Evolutionary conservation across 2,888 invertebrate genomes (phyloP).

Genomic region (Sphaerophoria taeniata): DNA sequence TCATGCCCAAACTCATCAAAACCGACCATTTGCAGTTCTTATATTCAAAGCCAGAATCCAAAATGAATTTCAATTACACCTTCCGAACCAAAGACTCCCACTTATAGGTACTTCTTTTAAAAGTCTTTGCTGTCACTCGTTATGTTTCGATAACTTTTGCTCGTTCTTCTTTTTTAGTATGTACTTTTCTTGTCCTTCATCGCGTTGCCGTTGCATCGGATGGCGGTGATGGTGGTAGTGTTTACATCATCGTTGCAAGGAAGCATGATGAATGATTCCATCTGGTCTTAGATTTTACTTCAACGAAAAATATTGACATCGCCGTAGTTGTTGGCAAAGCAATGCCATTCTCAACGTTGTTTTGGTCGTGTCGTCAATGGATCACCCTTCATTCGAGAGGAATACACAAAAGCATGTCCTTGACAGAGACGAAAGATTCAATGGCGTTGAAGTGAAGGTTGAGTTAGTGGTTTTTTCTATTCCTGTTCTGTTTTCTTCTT

Average conservation of each 20-base stretch:
- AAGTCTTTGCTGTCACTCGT: background rate
- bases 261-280: slow-evolving; percentile 24
- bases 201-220: background rate
- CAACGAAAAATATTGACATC: slow-evolving; percentile 42
- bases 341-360: slow-evolving; percentile 44
- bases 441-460: slow-evolving; percentile 27
- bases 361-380: slow-evolving; percentile 49
- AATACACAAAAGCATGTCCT: slow-evolving; percentile 49
- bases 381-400: slow-evolving; percentile 34
- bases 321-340: slow-evolving; percentile 17
- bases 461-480: slow-evolving; percentile 7
- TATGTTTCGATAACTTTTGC: background rate
- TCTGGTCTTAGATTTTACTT: slow-evolving; percentile 47
- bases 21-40: slow-evolving; percentile 60
- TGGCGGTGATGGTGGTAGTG: background rate
- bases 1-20: slow-evolving; percentile 62
- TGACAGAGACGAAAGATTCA: slow-evolving; percentile 57
- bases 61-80: slow-evolving; percentile 72
- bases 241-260: no score
- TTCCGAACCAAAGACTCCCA: background rate
- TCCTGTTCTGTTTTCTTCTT: slow-evolving; percentile 29
- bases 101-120: background rate
- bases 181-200: slow-evolving; percentile 21
- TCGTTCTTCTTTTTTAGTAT: background rate
- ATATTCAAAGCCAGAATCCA: slow-evolving; percentile 63